A percentile compares a stretch with the other conserved stretches of the same genome.
These are phyloP conservation scores for Platyscapa corneri DNA, from an alignment of 1,140 invertebrate genomes.

Conservation along the genomic window DNA sequence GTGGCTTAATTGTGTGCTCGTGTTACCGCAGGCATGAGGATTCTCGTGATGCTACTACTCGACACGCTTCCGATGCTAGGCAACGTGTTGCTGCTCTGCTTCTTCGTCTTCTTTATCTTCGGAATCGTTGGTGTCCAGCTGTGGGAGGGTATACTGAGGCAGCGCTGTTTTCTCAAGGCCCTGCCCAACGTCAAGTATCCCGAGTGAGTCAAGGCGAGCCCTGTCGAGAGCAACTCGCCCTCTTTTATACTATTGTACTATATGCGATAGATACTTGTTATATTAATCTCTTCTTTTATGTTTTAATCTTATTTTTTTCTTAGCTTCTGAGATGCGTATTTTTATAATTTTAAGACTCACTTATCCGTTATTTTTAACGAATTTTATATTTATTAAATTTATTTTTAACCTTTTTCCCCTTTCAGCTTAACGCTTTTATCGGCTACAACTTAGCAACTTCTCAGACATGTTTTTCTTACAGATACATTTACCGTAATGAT, in stretches of 20 bases:
- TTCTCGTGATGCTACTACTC: conserved; percentile 97
- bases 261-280: neutral
- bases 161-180: conserved; percentile 90
- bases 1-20: neutral
- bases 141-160: conserved; percentile 97
- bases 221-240: neutral
- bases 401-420: neutral
- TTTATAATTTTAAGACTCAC: neutral
- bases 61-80: conserved; percentile 99
- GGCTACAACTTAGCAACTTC: neutral
- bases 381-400: neutral
- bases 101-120: conserved; percentile 99
- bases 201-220: conserved; percentile 78
- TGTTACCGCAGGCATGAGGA: conserved; percentile 93
- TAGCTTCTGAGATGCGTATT: neutral
- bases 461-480: neutral
- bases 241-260: neutral
- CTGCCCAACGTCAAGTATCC: conserved; percentile 81
- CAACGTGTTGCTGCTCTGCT: conserved; percentile 98
- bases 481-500: neutral
- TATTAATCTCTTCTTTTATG: neutral
- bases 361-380: neutral
- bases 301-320: neutral
- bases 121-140: conserved; percentile 99
- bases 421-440: conserved; percentile 4